Percentiles rank a stretch among this genome's conserved stretches.
Evolutionary conservation across 2,797 vertebrate genomes (phyloP).

Genomic region (Sebastes reedi): DNA sequence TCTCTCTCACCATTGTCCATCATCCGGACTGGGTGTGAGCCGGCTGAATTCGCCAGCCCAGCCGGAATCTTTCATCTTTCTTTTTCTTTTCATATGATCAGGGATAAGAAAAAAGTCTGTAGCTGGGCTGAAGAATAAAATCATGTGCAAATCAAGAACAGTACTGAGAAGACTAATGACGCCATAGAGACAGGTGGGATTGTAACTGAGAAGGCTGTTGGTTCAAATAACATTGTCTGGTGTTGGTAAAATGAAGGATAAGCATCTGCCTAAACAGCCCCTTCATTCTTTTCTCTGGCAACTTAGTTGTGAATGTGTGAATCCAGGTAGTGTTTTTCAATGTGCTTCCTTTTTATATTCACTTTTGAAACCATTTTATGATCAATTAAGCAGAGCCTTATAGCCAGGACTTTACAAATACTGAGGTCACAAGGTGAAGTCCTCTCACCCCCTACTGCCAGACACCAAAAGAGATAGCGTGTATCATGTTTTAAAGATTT

Average conservation of each 20-base stretch:
- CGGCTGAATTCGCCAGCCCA: slow-evolving; percentile 6
- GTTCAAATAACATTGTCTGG: neutral
- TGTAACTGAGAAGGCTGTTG: neutral
- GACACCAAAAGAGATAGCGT: too few relatives aligned
- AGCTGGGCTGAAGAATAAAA: neutral
- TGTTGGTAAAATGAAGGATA: neutral
- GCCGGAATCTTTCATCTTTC: slow-evolving; percentile 22
- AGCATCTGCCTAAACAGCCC: neutral
- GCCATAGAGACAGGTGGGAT: neutral
- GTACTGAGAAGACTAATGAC: neutral
- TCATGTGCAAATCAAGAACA: neutral
- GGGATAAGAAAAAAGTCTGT: neutral
- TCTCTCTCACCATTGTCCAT: slow-evolving; percentile 27
- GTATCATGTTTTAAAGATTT: too few relatives aligned
- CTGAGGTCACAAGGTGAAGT: too few relatives aligned
- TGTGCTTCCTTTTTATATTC: neutral
- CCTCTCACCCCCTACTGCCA: too few relatives aligned
- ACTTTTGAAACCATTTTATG: accelerated
- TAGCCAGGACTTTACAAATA: neutral
- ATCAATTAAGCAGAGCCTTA: neutral
- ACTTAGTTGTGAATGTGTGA: neutral
- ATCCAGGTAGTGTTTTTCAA: neutral
- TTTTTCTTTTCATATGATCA: neutral
- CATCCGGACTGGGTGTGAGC: slow-evolving; percentile 42
- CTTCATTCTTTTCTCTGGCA: neutral